Evolutionary conservation across 2,888 invertebrate species (phyloP), one percentile per base, ranked within the genome.

Genomic region (Synergus itoensis): DNA sequence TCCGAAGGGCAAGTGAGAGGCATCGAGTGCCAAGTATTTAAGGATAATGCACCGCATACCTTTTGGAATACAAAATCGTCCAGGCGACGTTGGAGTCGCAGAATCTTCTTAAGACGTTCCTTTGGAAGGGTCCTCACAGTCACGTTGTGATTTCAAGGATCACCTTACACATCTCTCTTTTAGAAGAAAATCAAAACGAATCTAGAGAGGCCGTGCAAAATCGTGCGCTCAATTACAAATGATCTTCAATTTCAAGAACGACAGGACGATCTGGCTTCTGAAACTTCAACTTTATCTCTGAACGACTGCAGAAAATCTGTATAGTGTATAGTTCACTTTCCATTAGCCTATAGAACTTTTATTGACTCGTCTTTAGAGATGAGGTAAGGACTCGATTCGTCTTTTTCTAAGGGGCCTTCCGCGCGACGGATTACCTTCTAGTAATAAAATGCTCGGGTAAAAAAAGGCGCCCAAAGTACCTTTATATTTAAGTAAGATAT

Each of bases 401-500:
- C 36, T 73, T 73, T 69, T 57, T 73, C 73, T 80, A 82, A 79
- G 82, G 81, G 83, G 84, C 84, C 81, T 84, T 84, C 79, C 79
- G 80, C 79, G 81, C 80, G 48, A 36, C 36, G 81, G 79, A 84
- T 81, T 80, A 82, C 80, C 79, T 81, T 76, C 79, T 80, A 77
- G 80, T 28, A 76, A 62, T 45, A 76, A 63, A 57, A 62, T 62
- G 28, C 76, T 76, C 45, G 76, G 43, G 60, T 76, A 76, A 76
- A 76, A 81, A 81, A 80, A 78, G 77, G 81, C 79, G 85, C 85
- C 87, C 87, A 81, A 85, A 84, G 86, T 87, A 89, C 85, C 88
- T 90, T 87, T 88, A 86, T 90, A 90, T 86, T 84, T 87, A 86
- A 88, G 86, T 90, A 89, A 89, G 87, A 89, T 82, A 86, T 85